Base-by-base conservation (phyloP, 2,113 vertebrate species). In the Scomber japonicus region DNA sequence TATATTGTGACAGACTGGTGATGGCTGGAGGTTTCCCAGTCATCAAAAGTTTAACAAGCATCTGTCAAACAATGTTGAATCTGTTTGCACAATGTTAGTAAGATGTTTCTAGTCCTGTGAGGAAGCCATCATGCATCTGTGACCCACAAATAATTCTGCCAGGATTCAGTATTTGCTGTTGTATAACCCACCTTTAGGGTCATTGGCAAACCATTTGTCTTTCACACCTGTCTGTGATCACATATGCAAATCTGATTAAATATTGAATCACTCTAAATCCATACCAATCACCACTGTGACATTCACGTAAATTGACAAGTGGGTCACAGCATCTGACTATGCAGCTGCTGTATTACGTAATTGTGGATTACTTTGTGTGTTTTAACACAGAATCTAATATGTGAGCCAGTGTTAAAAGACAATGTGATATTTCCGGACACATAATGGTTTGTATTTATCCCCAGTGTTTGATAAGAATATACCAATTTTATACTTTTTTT, bases 281-380 rank as follows among this genome's bases (percentile, higher is more conserved):
- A 69, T 40, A 88, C 76, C 83, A 76, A 53, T 88, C 80, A 83
- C 51, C 35, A 44, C 45, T 4, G 74, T 71, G 76, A 75, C 73
- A 83, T 84, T 87, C 59, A 75, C 83, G 65, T 15, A 66, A 71
- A 69, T 74, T 81, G 71, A 86, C 59, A 88, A 91, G 78, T 82
- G 77, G 86, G 80, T 91, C 88, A 74, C 78, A 84, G 73, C 89
- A 90, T 89, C 87, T 86, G 87, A 30, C 55, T 27, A 2, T 50
- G 61, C 84, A 83, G 76, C 86, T 84, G 86, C 71, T 68, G 78
- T 27, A 27, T 87, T 85, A 80, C 45, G 21, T 84, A 91, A 92
- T 40, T 10, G 11, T 30, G 63, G 88, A 89, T 90, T 79, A 89
- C 60, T 57, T 54, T 48, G 64, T 46, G 66, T 56, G 49, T 64